phyloP scores from a whole-genome alignment of 1,140 invertebrate genomes.

The Leptonema lineaticorne region DNA sequence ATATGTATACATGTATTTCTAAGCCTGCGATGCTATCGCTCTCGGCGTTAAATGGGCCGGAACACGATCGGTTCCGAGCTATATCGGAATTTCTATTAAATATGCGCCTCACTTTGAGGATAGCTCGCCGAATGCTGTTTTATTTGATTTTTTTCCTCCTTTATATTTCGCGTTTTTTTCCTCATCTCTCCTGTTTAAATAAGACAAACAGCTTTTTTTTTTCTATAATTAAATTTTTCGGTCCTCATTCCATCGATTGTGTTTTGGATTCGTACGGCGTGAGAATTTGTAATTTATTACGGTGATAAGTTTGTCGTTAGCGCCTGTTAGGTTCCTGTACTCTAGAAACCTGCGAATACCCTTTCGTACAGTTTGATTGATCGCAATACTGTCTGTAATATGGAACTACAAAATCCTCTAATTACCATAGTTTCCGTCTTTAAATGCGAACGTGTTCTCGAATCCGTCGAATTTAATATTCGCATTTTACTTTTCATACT shows the following conservation, averaged over 20 bases:
- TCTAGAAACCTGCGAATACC: background rate
- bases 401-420: background rate
- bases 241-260: too few relatives aligned
- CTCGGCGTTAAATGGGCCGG: constrained; percentile 25
- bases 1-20: background rate
- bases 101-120: background rate
- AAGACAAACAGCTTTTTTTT: too few relatives aligned
- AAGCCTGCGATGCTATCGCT: constrained; percentile 20
- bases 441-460: background rate
- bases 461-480: too few relatives aligned
- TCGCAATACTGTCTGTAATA: background rate
- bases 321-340: background rate
- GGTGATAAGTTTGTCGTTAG: background rate
- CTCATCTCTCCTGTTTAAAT: too few relatives aligned
- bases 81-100: constrained; percentile 23
- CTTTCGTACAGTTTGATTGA: background rate
- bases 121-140: too few relatives aligned
- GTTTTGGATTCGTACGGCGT: background rate
- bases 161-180: too few relatives aligned
- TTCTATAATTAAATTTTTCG: too few relatives aligned
- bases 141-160: too few relatives aligned
- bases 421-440: background rate
- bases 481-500: too few relatives aligned
- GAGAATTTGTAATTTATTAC: background rate
- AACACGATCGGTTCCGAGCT: constrained; percentile 27